Evolutionary conservation across 2,797 vertebrate species (phyloP).

Genomic region (Tokudaia muenninki): DNA sequence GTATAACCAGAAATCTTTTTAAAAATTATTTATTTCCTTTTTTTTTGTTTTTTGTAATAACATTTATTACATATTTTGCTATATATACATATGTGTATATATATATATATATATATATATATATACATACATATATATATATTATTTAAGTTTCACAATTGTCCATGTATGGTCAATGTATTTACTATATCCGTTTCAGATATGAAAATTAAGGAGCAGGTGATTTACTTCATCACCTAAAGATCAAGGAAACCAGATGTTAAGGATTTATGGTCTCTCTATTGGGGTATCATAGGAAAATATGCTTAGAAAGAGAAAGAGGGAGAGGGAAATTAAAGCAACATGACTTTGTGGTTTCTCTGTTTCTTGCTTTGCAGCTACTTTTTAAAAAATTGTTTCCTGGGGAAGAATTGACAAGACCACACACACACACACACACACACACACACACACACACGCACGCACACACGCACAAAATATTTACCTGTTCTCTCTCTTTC

Average conservation of each 20-base stretch:
- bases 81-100: background rate
- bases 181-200: background rate
- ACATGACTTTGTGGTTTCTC: background rate
- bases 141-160: background rate
- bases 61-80: background rate
- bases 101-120: too few species aligned
- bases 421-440: too few species aligned
- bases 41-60: background rate
- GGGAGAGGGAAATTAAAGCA: background rate
- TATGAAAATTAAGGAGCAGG: background rate
- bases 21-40: background rate
- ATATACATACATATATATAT: too few species aligned
- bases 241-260: background rate
- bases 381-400: background rate
- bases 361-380: constrained; percentile 26
- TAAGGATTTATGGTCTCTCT: background rate
- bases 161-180: background rate
- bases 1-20: background rate
- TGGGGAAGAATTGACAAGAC: background rate
- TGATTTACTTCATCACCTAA: background rate
- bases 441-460: background rate
- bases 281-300: background rate
- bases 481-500: background rate
- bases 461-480: background rate
- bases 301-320: background rate